phyloP scores from a whole-genome alignment of 2,888 invertebrate genomes.

The Acronicta aceris region DNA sequence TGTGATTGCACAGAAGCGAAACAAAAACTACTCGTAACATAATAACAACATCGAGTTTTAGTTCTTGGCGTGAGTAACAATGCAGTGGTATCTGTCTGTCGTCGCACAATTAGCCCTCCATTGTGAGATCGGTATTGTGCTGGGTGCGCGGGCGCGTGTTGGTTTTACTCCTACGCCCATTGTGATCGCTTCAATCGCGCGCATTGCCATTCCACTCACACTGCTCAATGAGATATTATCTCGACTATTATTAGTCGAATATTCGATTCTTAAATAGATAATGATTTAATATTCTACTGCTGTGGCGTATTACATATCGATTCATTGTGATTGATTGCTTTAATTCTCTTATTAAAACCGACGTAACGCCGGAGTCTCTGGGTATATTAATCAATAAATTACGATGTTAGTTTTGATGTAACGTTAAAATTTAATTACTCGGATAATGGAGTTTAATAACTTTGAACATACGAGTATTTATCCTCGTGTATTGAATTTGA shows the following conservation, averaged over 20 bases:
- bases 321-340: constrained; percentile 78
- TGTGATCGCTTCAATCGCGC: constrained; percentile 78
- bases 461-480: constrained; percentile 20
- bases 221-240: constrained; percentile 82
- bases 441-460: constrained; percentile 17
- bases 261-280: constrained; percentile 76
- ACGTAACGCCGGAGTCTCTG: constrained; percentile 70
- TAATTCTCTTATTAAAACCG: constrained; percentile 65
- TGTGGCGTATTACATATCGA: constrained; percentile 62
- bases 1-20: constrained; percentile 57
- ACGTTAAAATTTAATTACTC: constrained; percentile 6
- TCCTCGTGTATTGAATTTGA: constrained; percentile 11
- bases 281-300: constrained; percentile 74
- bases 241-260: constrained; percentile 75
- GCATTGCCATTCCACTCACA: constrained; percentile 75
- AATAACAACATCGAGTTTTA: constrained; percentile 64
- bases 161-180: constrained; percentile 86
- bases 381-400: constrained; percentile 31
- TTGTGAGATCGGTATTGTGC: constrained; percentile 77
- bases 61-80: constrained; percentile 69
- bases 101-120: constrained; percentile 86
- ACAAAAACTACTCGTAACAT: constrained; percentile 50
- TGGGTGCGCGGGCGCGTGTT: constrained; percentile 79
- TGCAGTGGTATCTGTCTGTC: constrained; percentile 79
- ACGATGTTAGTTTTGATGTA: constrained; percentile 18